Percentiles rank a stretch among this genome's conserved stretches.
Evolutionary conservation across 2,888 invertebrate genomes (phyloP).

Genomic region (Thelaira solivaga): DNA sequence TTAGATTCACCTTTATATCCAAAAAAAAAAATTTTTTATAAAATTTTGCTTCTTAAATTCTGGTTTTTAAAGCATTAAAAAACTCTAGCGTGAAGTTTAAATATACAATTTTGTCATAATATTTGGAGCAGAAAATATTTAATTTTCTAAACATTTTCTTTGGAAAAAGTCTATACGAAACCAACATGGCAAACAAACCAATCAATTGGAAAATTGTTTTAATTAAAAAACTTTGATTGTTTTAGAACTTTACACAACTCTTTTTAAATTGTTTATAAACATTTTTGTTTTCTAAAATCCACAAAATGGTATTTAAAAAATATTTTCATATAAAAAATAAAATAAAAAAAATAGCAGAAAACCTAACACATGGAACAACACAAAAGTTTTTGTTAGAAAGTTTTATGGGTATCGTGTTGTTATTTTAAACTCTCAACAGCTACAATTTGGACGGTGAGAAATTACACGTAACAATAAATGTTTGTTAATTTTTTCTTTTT

Average conservation of each 20-base stretch:
- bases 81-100: too few relatives aligned
- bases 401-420: constrained; percentile 12
- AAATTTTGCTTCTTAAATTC: too few relatives aligned
- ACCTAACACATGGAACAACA: background rate
- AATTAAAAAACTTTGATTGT: constrained; percentile 62
- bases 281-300: background rate
- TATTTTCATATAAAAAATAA: background rate
- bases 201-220: constrained; percentile 59
- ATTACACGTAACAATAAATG: background rate
- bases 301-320: background rate
- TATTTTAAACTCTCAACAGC: constrained; percentile 15
- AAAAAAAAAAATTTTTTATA: too few relatives aligned
- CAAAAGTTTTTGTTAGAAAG: constrained; percentile 14
- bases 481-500: too few relatives aligned
- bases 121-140: too few relatives aligned
- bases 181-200: constrained; percentile 38
- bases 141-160: background rate
- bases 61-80: too few relatives aligned
- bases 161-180: background rate
- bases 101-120: too few relatives aligned
- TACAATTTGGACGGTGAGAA: background rate
- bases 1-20: too few relatives aligned
- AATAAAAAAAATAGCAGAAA: background rate
- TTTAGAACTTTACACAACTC: constrained; percentile 47
- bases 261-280: constrained; percentile 5